A percentile compares a stretch with the other conserved stretches of the same genome.
phyloP scores from a whole-genome alignment of 2,113 vertebrate genomes.

The Paradoxurus hermaphroditus region DNA sequence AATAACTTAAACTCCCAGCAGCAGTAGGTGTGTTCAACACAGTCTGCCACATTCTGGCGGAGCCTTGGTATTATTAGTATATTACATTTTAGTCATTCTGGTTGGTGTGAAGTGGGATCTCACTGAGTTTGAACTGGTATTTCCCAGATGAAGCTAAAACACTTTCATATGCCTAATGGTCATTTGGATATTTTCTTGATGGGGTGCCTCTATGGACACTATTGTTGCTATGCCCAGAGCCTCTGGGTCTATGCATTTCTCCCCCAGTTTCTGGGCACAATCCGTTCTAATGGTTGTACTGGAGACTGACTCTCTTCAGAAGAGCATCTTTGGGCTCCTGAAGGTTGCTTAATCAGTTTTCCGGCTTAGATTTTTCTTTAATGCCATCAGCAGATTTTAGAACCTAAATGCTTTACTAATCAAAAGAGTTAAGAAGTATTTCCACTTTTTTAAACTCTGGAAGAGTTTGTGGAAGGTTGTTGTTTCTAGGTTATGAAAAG shows the following conservation, averaged over 20 bases:
- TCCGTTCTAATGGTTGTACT: background rate
- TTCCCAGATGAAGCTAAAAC: background rate
- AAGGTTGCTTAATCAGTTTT: background rate
- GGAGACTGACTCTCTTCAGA: background rate
- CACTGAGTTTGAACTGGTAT: background rate
- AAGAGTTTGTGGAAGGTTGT: background rate
- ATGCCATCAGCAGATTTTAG: background rate
- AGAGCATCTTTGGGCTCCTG: background rate
- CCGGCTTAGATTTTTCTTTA: background rate
- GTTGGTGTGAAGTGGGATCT: background rate
- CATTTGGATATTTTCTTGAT: background rate
- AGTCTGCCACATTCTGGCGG: background rate
- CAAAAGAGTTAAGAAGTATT: background rate
- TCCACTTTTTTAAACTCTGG: background rate
- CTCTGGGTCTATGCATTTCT: background rate
- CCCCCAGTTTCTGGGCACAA: background rate
- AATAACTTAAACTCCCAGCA: background rate
- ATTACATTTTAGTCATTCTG: background rate
- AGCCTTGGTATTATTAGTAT: background rate
- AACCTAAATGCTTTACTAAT: background rate
- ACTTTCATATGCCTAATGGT: background rate
- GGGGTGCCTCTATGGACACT: background rate
- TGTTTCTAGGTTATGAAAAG: background rate
- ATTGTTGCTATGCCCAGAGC: background rate
- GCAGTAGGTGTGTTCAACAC: background rate